A percentile compares a stretch with the other conserved stretches of the same genome.
Evolutionary conservation across 2,113 vertebrate genomes (phyloP).

Genomic region (Notechis scutatus): DNA sequence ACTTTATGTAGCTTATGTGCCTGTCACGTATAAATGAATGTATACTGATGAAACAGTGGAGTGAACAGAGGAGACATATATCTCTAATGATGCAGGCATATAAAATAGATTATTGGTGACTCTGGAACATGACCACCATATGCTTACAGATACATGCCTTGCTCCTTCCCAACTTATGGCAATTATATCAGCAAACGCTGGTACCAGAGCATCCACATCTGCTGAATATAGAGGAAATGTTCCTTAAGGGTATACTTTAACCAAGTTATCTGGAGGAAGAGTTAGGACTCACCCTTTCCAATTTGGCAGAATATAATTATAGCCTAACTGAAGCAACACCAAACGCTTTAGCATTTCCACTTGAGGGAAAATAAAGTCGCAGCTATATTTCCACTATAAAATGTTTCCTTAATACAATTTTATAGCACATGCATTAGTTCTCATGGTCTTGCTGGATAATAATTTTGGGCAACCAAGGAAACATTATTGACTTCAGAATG

Average conservation of each 20-base stretch:
- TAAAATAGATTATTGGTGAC: neutral
- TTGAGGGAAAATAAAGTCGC: slow-evolving; percentile 15
- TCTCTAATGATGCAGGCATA: neutral
- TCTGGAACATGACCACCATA: neutral
- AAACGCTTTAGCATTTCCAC: slow-evolving; percentile 1
- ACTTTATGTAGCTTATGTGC: neutral
- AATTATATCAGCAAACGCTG: neutral
- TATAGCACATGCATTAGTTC: slow-evolving; percentile 5
- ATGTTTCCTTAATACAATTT: slow-evolving; percentile 26
- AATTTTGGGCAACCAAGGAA: slow-evolving; percentile 27
- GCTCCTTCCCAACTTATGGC: neutral
- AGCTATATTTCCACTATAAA: neutral
- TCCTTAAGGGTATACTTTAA: slow-evolving; percentile 14
- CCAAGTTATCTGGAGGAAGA: slow-evolving; percentile 14
- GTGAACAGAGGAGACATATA: neutral
- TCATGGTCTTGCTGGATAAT: slow-evolving; percentile 20
- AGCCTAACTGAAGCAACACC: slow-evolving; percentile 15
- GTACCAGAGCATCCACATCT: neutral
- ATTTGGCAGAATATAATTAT: slow-evolving; percentile 34
- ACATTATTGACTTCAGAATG: slow-evolving; percentile 28
- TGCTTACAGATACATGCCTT: neutral
- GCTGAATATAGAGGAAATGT: neutral
- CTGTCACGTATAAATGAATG: neutral
- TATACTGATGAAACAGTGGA: neutral
- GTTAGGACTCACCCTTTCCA: slow-evolving; percentile 1